These are phyloP conservation scores for Porites divaricata DNA, from an alignment of 92 coral and sea anemone species.

Conservation along the genomic window DNA sequence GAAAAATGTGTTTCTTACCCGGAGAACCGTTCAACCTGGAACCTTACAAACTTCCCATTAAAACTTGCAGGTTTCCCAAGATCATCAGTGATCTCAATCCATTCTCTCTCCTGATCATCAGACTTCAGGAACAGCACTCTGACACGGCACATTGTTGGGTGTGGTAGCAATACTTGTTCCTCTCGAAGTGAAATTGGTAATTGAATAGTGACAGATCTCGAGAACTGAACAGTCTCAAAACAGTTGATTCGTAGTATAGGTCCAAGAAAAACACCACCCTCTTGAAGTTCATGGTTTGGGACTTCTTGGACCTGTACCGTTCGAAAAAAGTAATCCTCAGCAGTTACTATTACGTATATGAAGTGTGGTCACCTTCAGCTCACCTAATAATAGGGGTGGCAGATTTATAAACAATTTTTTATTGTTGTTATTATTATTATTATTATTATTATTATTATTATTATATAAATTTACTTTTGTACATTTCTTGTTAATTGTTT, in stretches of 20 bases:
- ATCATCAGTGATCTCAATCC: constrained; percentile 6
- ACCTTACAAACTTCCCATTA: background rate
- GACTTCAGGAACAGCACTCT: background rate
- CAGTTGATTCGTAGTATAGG: constrained; percentile 1
- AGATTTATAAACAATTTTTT: too few species aligned
- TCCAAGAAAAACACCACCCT: background rate
- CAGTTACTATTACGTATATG: too few species aligned
- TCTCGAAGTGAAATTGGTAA: background rate
- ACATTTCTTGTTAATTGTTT: too few species aligned
- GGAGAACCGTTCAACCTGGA: constrained; percentile 3
- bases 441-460: too few species aligned
- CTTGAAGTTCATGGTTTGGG: background rate
- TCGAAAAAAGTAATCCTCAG: too few species aligned
- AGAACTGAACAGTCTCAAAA: background rate
- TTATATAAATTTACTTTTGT: too few species aligned
- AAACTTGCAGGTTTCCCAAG: background rate
- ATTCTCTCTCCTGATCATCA: background rate
- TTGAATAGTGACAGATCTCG: background rate
- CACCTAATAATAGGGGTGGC: too few species aligned
- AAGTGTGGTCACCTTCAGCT: too few species aligned
- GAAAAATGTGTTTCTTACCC: background rate
- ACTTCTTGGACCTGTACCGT: background rate
- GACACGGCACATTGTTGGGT: background rate
- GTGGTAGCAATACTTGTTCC: background rate
- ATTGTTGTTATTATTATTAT: too few species aligned